Evolutionary conservation across 2,888 invertebrate species (phyloP).

Genomic region (Apamea sordens): DNA sequence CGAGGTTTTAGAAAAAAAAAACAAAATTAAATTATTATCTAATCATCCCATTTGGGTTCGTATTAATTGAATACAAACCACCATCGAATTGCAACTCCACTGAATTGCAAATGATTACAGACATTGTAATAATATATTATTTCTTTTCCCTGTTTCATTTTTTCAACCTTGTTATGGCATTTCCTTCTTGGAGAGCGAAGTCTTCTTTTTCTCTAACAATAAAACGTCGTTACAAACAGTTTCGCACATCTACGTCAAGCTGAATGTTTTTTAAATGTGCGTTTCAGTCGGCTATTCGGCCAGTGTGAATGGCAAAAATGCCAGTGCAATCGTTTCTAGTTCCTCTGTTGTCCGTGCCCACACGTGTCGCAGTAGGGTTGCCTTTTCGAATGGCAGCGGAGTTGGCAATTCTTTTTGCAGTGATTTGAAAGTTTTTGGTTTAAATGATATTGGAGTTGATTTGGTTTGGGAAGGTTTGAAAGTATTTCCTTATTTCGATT

Average conservation of each 20-base stretch:
- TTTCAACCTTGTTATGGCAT: background rate
- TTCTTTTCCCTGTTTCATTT: no score
- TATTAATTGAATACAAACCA: no score
- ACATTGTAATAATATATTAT: background rate
- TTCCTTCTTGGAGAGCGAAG: background rate
- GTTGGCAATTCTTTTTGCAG: slow-evolving; percentile 38
- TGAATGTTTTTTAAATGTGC: slow-evolving; percentile 85
- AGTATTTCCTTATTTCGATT: background rate
- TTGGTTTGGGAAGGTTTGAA: background rate
- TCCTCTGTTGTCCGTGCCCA: slow-evolving; percentile 60
- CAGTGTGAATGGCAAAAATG: slow-evolving; percentile 79
- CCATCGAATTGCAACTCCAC: background rate
- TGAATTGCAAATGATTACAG: background rate
- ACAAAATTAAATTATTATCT: background rate
- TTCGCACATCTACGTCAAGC: slow-evolving; percentile 65
- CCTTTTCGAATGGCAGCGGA: slow-evolving; percentile 47
- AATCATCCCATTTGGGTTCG: background rate
- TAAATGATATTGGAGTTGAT: background rate
- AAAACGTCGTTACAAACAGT: slow-evolving; percentile 9
- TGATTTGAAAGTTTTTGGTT: slow-evolving; percentile 38
- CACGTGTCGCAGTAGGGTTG: slow-evolving; percentile 65
- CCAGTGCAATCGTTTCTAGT: slow-evolving; percentile 69
- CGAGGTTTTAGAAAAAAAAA: background rate
- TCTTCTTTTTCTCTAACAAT: background rate
- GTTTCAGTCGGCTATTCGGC: slow-evolving; percentile 79